These are phyloP conservation scores for Drosophila leontia DNA, from an alignment of 1,140 invertebrate genomes.

Conservation along the genomic window DNA sequence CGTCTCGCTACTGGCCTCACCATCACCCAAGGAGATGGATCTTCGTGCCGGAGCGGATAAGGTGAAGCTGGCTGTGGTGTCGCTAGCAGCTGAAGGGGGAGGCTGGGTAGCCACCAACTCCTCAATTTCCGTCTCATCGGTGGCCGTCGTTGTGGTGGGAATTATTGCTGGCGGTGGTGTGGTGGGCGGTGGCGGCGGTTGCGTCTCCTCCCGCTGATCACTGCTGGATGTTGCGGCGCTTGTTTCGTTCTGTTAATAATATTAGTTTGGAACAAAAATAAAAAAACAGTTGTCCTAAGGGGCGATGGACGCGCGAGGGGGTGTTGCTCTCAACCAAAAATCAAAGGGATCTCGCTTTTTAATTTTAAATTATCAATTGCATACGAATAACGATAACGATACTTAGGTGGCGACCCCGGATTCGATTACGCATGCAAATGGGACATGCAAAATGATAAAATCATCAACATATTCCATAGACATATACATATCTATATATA, in stretches of 20 bases:
- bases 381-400: slow-evolving; percentile 45
- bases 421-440: slow-evolving; percentile 62
- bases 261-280: slow-evolving; percentile 83
- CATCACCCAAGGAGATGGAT: slow-evolving; percentile 27
- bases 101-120: slow-evolving; percentile 25
- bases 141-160: slow-evolving; percentile 50
- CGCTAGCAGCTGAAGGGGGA: slow-evolving; percentile 39
- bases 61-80: slow-evolving; percentile 79
- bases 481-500: slow-evolving; percentile 29
- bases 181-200: slow-evolving; percentile 68
- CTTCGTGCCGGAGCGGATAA: slow-evolving; percentile 62
- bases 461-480: slow-evolving; percentile 51
- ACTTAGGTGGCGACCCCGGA: slow-evolving; percentile 24
- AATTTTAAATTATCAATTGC: slow-evolving; percentile 31
- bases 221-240: slow-evolving; percentile 57
- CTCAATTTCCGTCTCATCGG: slow-evolving; percentile 69
- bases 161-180: slow-evolving; percentile 66
- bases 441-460: slow-evolving; percentile 68
- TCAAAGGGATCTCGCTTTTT: slow-evolving; percentile 41
- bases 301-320: slow-evolving; percentile 45
- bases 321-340: slow-evolving; percentile 56
- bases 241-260: slow-evolving; percentile 85
- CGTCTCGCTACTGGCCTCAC: slow-evolving; percentile 26
- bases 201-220: slow-evolving; percentile 47
- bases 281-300: slow-evolving; percentile 60